Evolutionary conservation across 2,113 vertebrate species (phyloP).

Genomic region (Strigops habroptila): DNA sequence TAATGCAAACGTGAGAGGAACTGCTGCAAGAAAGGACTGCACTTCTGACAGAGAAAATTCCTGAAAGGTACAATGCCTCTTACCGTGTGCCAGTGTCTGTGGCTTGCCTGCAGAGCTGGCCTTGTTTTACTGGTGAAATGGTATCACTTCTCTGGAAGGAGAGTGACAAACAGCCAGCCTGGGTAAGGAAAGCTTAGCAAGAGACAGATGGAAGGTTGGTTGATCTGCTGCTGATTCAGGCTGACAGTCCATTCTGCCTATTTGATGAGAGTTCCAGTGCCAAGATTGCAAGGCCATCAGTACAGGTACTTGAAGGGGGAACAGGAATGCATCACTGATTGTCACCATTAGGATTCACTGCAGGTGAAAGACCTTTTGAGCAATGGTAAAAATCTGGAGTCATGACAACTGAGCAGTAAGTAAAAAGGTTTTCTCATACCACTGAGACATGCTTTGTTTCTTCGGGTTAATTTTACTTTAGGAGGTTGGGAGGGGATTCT

Average conservation of each 20-base stretch:
- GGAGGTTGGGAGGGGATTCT: neutral
- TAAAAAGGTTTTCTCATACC: accelerated
- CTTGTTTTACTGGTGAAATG: neutral
- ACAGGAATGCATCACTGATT: neutral
- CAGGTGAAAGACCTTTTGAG: neutral
- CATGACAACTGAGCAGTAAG: neutral
- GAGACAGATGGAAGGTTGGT: neutral
- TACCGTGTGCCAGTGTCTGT: neutral
- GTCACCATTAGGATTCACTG: neutral
- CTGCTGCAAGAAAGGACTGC: neutral
- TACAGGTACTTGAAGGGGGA: neutral
- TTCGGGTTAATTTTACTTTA: neutral
- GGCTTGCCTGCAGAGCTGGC: neutral
- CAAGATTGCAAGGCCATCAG: neutral
- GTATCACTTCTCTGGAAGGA: neutral
- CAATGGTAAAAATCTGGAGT: neutral
- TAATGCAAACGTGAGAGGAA: neutral
- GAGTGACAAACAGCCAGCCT: neutral
- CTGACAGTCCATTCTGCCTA: neutral
- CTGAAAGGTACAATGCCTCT: neutral
- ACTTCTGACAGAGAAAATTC: neutral
- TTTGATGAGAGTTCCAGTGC: neutral
- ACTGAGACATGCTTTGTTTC: neutral
- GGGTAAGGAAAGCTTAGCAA: neutral
- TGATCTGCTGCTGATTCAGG: neutral